Evolutionary conservation across 1,140 invertebrate species (phyloP), one percentile per base, ranked within the genome.

Genomic region (Drosophila virilis): DNA sequence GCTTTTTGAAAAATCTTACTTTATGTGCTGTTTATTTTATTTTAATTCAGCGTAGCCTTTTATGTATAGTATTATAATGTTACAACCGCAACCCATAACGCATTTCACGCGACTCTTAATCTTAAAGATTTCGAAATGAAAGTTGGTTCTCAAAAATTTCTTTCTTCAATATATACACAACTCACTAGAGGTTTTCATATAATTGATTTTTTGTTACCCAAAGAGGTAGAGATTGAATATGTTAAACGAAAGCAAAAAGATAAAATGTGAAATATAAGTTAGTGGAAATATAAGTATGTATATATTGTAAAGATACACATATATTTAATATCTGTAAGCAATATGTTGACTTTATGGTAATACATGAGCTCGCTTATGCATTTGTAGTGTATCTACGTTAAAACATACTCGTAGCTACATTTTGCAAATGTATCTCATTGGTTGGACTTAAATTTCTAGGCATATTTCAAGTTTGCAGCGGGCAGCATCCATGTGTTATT

Each of bases 81-180:
- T 73, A 68, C 70, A 73, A 73, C 70, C 70, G 54, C 51, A 73
- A 73, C 55, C 60, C n/a, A 73, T 54, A 59, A 22, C n/a, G 38
- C 51, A 54, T 43, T n/a, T 13, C 12, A 59, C 8, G 33, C 7
- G 6, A 33, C 28, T 1, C 17, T 33, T 2, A 45, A 43, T 59
- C 46, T 67, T 59, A 38, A 17, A 59, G 55, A 60, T 54, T 59
- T 40, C 46, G 9, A 42, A 72, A 43, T 50, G 3, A 67, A 68
- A 17, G 9, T 52, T 52, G 22, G 42, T 13, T 35, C 7, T 9
- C 32, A 59, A 60, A 55, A n/a, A 28, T 28, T 8, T 22, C 12
- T 38, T 52, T 54, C 17, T 42, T 46, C 17, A 8, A 42, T 55
- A 69, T 77, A 59, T 77, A 69, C 64, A 77, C 45, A 64, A 65